These are phyloP conservation scores for Pseudorasbora parva DNA, from an alignment of 2,113 vertebrate genomes.

Conservation along the genomic window DNA sequence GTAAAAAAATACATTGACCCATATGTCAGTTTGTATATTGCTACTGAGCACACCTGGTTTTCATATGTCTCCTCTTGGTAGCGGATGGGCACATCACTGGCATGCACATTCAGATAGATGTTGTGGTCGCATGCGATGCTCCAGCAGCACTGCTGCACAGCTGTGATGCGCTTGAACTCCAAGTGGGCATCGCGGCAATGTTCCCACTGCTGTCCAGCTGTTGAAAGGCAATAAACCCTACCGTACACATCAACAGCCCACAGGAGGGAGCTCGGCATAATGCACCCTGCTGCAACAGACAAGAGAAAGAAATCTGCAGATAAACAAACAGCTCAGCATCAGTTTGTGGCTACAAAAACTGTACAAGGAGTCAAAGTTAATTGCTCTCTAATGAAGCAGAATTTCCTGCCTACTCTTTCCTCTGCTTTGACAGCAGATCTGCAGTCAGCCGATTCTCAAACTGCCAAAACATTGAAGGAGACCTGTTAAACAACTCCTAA, in stretches of 20 bases:
- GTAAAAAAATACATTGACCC: background rate
- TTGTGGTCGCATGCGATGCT: constrained; percentile 91
- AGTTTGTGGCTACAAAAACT: background rate
- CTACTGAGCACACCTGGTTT: constrained; percentile 83
- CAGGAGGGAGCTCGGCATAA: constrained; percentile 85
- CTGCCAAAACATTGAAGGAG: constrained; percentile 9
- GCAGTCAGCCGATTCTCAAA: constrained; percentile 12
- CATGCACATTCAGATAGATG: constrained; percentile 87
- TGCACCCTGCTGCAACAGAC: constrained; percentile 61
- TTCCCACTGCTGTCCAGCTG: constrained; percentile 91
- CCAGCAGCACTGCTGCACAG: constrained; percentile 90
- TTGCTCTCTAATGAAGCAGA: background rate
- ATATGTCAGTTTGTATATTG: background rate
- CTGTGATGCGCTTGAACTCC: constrained; percentile 90
- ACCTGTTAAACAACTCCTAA: background rate
- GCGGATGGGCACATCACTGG: constrained; percentile 88
- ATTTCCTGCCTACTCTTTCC: background rate
- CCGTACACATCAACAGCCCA: constrained; percentile 96
- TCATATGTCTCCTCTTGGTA: constrained; percentile 93
- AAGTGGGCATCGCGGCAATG: constrained; percentile 84
- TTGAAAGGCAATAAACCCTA: constrained; percentile 88
- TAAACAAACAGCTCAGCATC: background rate
- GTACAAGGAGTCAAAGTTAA: constrained; percentile 6
- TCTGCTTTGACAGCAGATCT: constrained; percentile 6
- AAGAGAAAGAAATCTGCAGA: background rate